Base-by-base conservation (phyloP, 2,888 invertebrate species). In the Selenia dentaria region DNA sequence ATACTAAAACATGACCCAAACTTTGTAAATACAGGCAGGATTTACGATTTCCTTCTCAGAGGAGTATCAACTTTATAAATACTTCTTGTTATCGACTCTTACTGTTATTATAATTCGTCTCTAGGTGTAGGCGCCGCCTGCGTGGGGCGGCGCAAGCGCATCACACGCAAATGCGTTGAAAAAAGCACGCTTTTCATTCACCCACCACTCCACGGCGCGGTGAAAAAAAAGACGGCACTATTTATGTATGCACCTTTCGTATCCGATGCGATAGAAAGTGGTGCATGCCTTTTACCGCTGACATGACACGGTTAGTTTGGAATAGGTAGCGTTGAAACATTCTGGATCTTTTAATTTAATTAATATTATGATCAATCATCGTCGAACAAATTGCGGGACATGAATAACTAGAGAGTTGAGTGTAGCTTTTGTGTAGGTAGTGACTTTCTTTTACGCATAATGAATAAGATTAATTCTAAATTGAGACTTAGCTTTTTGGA, bases 81-180 rank as follows among this genome's bases (percentile, higher is more conserved):
- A n/a, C n/a, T 16, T 16, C 16, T 16, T 4, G 16, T 16, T 16
- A 16, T 2, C 3, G 16, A 16, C 11, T 28, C 39, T 14, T 46
- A 40, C 46, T 46, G 40, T 25, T 14, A 13, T 6, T 34, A 34
- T 6, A 12, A 22, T 12, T 6, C 6, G 10, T n/a, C 28, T 11
- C 57, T 48, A 4, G 53, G 51, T 52, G 35, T 40, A 49, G 65
- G 69, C 62, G 64, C 65, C 59, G 69, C 70, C 66, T 61, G 66
- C 58, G 57, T 51, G 58, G 62, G 72, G 68, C 66, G 69, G 72
- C 63, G 72, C 71, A 56, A 60, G 64, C 67, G 60, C 66, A 42
- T 38, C 36, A 20, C 56, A 57, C 59, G 59, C 59, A 54, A 52
- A 59, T 56, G 56, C 58, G 54, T 54, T 54, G 56, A 38, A 53